Evolutionary conservation across 23 tunicate genomes (phyloP).

Genomic region (Styela clava): DNA sequence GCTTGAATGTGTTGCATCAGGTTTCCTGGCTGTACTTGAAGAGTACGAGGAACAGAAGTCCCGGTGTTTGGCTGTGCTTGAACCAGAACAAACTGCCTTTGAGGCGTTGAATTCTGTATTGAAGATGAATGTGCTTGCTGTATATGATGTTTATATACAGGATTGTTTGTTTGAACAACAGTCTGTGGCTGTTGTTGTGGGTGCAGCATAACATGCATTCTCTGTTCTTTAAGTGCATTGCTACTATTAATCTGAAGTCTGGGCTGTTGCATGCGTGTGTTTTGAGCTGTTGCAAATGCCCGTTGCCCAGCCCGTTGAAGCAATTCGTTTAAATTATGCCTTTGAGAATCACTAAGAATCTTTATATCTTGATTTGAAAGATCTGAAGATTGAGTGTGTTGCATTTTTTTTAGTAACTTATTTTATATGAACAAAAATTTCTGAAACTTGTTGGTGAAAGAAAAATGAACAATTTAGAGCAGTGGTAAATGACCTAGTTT

Average conservation of each 20-base stretch:
- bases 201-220: background rate
- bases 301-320: background rate
- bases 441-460: too few relatives aligned
- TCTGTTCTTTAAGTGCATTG: background rate
- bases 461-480: too few relatives aligned
- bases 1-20: background rate
- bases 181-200: background rate
- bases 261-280: background rate
- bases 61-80: background rate
- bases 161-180: background rate
- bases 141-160: too few relatives aligned
- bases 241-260: too few relatives aligned
- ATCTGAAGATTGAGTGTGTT: background rate
- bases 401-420: background rate
- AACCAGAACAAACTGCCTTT: slow-evolving; percentile 1
- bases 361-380: background rate
- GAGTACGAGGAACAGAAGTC: background rate
- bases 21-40: background rate
- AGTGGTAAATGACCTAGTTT: too few relatives aligned
- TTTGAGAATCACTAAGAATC: background rate
- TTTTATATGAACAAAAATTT: too few relatives aligned
- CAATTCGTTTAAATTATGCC: background rate
- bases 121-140: background rate
- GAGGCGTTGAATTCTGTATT: background rate
- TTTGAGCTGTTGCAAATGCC: background rate